A percentile compares a stretch with the other conserved stretches of the same genome.
These are phyloP conservation scores for Orthonychiurus folsomi DNA, from an alignment of 2,888 invertebrate genomes.

Conservation along the genomic window DNA sequence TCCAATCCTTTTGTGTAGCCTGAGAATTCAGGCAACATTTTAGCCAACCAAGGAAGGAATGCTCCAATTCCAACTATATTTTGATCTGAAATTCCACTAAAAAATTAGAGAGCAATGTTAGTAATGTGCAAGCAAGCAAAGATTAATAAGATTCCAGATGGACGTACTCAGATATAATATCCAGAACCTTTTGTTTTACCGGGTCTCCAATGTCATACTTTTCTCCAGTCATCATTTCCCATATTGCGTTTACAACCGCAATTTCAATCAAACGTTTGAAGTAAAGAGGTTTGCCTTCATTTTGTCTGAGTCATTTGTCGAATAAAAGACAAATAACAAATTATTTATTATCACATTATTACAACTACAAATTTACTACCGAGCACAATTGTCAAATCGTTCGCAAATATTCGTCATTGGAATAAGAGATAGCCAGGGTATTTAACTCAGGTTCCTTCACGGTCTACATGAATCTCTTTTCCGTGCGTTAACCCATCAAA, in stretches of 20 bases:
- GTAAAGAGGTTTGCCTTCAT: conserved; percentile 27
- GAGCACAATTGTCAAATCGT: too few species aligned
- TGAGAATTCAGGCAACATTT: conserved; percentile 27
- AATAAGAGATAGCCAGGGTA: too few species aligned
- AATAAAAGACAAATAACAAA: too few species aligned
- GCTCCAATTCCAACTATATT: conserved; percentile 34
- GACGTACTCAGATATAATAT: conserved; percentile 33
- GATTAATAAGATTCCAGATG: background rate
- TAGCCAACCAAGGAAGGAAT: conserved; percentile 36
- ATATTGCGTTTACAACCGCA: conserved; percentile 32
- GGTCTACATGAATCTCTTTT: too few species aligned
- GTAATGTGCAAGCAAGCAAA: background rate
- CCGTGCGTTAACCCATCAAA: too few species aligned
- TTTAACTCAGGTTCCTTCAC: too few species aligned
- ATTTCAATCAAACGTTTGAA: conserved; percentile 35
- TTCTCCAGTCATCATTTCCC: conserved; percentile 34
- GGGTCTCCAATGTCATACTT: conserved; percentile 37
- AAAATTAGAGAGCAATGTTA: conserved; percentile 1
- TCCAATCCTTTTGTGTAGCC: conserved; percentile 33
- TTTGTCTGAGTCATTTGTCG: conserved; percentile 24
- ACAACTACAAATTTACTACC: too few species aligned
- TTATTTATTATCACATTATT: too few species aligned
- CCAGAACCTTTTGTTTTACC: conserved; percentile 23
- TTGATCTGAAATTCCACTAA: conserved; percentile 36
- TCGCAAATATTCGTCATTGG: too few species aligned